phyloP scores from a whole-genome alignment of 2,113 vertebrate species.

The Protobothrops mucrosquamatus region DNA sequence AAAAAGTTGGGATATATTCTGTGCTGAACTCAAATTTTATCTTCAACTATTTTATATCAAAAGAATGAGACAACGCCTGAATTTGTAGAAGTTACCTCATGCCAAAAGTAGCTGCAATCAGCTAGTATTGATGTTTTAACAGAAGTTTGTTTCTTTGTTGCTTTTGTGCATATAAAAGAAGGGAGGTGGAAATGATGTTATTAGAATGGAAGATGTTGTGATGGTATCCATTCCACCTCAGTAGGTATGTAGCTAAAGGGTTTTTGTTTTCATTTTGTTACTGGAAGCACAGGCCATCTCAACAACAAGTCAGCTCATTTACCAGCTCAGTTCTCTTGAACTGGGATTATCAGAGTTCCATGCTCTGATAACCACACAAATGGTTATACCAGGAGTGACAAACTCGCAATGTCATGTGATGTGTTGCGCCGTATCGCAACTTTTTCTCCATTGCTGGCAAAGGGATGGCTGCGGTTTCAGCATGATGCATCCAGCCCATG shows the following conservation, averaged over 20 bases:
- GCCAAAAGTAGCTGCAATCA: neutral
- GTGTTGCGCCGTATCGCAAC: too few relatives aligned
- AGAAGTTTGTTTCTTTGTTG: neutral
- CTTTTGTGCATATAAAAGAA: constrained; percentile 21
- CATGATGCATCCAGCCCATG: too few relatives aligned
- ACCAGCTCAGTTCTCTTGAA: neutral
- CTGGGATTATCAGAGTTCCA: neutral
- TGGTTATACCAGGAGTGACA: neutral
- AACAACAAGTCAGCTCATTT: neutral
- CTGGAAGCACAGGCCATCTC: neutral
- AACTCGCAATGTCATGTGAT: too few relatives aligned
- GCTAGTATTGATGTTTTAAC: neutral
- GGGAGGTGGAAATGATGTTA: neutral
- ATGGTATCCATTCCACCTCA: neutral
- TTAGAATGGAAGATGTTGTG: neutral
- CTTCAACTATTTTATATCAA: neutral
- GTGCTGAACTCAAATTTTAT: neutral
- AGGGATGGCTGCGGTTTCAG: too few relatives aligned
- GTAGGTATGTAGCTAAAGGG: neutral
- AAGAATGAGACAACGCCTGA: neutral
- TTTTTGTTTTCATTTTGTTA: neutral
- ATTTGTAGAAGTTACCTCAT: constrained; percentile 25
- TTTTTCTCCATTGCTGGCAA: too few relatives aligned
- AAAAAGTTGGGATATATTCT: neutral
- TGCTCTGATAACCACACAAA: neutral